Conservation (phyloP, 2,113 vertebrate species). For the cattle (Bos taurus) region DNA sequence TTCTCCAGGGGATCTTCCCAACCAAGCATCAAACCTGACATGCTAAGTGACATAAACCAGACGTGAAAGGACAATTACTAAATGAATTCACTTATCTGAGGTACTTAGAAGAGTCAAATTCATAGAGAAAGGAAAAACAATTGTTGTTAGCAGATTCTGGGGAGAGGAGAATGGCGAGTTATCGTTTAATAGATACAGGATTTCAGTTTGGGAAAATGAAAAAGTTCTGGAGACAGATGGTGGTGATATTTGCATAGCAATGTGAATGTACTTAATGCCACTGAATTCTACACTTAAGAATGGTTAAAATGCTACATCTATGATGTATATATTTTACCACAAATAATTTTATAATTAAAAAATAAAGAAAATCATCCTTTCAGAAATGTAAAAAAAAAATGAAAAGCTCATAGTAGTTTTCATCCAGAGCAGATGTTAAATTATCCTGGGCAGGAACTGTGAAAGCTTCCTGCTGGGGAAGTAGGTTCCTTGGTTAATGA, state of each 20-base stretch:
- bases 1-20: neutral
- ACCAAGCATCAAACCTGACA: neutral
- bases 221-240: neutral
- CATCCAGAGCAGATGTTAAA: neutral
- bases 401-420: neutral
- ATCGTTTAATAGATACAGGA: neutral
- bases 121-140: neutral
- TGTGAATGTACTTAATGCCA: neutral
- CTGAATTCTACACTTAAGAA: neutral
- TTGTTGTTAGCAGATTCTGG: neutral
- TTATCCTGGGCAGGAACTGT: neutral
- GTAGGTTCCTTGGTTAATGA: neutral
- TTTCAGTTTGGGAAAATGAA: neutral
- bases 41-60: neutral
- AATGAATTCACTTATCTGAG: neutral
- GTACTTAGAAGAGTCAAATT: neutral
- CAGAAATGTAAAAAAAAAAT: neutral
- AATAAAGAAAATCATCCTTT: neutral
- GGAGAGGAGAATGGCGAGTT: neutral
- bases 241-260: neutral
- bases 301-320: neutral
- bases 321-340: neutral
- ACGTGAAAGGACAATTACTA: neutral
- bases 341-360: neutral
- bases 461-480: neutral